Conservation (phyloP, 2,797 vertebrate species). For the Pempheris klunzingeri region DNA sequence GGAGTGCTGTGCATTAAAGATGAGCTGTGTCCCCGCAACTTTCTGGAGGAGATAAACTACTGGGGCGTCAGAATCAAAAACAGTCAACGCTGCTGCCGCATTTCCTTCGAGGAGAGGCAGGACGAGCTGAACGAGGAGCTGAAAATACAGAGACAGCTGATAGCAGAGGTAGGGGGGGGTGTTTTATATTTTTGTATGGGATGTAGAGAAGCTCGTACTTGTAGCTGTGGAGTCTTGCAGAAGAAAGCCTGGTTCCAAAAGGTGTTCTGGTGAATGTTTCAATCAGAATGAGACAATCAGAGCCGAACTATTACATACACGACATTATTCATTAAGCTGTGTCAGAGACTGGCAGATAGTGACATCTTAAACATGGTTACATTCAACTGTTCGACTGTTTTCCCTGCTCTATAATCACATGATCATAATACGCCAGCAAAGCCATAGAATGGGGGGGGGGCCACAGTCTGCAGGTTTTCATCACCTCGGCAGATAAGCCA, state of each 20-base stretch:
- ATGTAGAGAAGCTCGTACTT: neutral
- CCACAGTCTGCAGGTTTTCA: neutral
- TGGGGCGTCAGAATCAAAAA: conserved; percentile 94
- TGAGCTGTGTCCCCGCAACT: conserved; percentile 90
- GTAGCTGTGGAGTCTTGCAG: neutral
- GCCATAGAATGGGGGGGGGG: neutral
- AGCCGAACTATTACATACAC: no score
- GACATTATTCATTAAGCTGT: neutral
- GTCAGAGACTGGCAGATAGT: neutral
- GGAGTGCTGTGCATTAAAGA: conserved; percentile 91
- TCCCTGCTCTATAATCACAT: neutral
- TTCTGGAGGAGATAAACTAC: conserved; percentile 95
- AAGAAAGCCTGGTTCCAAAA: neutral
- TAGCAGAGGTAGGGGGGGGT: conserved; percentile 82
- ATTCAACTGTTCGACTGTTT: neutral
- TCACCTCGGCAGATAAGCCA: no score
- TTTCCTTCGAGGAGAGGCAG: conserved; percentile 93
- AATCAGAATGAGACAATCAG: neutral
- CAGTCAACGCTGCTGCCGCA: conserved; percentile 92
- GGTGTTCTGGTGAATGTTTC: neutral
- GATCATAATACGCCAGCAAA: neutral
- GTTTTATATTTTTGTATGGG: neutral
- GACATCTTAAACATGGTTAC: neutral
- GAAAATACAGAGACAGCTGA: conserved; percentile 92
- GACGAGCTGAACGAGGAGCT: conserved; percentile 93